Evolutionary conservation across 2,797 vertebrate species (phyloP).

Genomic region (Cossypha niveicapilla): DNA sequence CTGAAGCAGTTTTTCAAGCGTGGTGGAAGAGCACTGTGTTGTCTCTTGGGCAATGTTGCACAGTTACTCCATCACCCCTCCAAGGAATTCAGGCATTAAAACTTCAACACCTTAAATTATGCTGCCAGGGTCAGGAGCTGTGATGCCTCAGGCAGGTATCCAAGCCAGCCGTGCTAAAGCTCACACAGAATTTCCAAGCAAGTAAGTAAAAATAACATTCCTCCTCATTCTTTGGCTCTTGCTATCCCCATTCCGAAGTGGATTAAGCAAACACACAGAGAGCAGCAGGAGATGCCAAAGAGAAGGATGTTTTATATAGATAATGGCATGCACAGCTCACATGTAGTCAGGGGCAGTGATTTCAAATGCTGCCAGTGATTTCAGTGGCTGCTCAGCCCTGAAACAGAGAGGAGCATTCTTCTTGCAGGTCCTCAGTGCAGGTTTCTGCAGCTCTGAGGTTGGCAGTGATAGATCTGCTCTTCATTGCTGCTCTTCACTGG

Average conservation of each 20-base stretch:
- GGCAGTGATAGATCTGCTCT: not conserved
- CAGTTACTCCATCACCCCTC: not conserved
- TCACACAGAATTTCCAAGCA: not conserved
- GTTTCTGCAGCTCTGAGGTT: not conserved
- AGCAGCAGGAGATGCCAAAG: not conserved
- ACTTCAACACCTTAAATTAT: not conserved
- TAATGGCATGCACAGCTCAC: not conserved
- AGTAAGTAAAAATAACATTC: not conserved
- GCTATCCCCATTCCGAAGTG: not conserved
- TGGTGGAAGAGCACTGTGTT: accelerated
- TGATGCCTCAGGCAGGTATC: not conserved
- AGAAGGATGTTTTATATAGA: not conserved
- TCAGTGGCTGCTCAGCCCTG: not conserved
- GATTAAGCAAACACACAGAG: not conserved
- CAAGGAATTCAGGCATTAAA: not conserved
- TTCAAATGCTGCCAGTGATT: not conserved
- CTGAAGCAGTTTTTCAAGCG: not conserved
- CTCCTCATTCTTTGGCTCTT: not conserved
- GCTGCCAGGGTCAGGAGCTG: not conserved
- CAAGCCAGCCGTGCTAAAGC: not conserved
- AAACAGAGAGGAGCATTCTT: not conserved
- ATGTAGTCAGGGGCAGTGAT: not conserved
- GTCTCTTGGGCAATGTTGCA: accelerated
- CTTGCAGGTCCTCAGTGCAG: not conserved
- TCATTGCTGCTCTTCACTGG: not conserved